Evolutionary conservation across 2,888 invertebrate species (phyloP), one percentile per base, ranked within the genome.

Genomic region (Phlogophora meticulosa): DNA sequence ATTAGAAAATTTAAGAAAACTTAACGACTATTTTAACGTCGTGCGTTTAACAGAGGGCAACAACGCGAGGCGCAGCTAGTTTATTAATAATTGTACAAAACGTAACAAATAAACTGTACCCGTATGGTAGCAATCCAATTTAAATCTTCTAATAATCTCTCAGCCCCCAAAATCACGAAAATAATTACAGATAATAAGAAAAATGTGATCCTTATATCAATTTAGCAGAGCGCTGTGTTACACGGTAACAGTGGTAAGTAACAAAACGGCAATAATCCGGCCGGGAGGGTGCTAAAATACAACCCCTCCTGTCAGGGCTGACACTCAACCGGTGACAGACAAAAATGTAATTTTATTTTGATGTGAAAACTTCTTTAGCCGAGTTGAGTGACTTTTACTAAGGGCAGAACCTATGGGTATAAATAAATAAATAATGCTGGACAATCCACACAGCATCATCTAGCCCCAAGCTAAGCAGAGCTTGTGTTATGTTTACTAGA

Each of bases 151-250:
- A 58, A 57, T 24, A 22, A 65, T 38, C n/a, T 17, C 36, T 0
- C 15, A 2, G 20, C 42, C 68, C 20, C 7, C 32, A 40, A 51
- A n/a, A 46, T 38, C 48, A 34, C 22, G 38, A 34, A 52, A 57
- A 49, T 22, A 46, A 55, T 45, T 34, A 46, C 22, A n/a, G 55
- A 58, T 32, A 63, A 51, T 22, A 10, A 42, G 24, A 71, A 46
- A 46, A 57, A 61, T 70, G 63, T 58, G 58, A 76, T 51, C 49
- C 34, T 57, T 63, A 63, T 66, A 76, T 55, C 53, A 66, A 75
- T 78, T 76, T 56, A 52, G 63, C 42, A 64, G 59, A 67, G 36
- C 59, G 42, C 55, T 55, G 49, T 24, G 22, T 42, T 49, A 57
- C 68, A 64, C n/a, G 67, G 43, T 56, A 69, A 61, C 52, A 40